Evolutionary conservation across 2,888 invertebrate species (phyloP).

Genomic region (Ischnus inquisitorius): DNA sequence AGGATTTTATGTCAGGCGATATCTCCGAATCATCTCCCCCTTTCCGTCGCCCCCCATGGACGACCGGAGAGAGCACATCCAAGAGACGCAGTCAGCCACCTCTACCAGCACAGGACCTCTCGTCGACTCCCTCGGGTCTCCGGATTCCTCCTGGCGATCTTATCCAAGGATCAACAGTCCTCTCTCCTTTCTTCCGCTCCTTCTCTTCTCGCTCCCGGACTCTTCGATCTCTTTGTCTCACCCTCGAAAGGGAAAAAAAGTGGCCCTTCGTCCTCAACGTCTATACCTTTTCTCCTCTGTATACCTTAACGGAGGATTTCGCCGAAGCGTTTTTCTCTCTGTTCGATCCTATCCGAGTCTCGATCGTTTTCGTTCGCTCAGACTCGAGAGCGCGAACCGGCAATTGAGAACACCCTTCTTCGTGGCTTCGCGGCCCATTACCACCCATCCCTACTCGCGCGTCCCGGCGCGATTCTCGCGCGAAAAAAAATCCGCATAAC

Average conservation of each 20-base stretch:
- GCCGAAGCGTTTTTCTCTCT: conserved; percentile 4
- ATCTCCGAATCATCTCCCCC: conserved; percentile 83
- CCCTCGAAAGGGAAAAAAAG: conserved; percentile 46
- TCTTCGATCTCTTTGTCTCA: conserved; percentile 61
- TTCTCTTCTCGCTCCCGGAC: conserved; percentile 46
- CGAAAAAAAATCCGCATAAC: background rate
- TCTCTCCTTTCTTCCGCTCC: conserved; percentile 56
- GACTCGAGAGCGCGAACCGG: conserved; percentile 20
- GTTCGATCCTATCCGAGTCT: conserved; percentile 14
- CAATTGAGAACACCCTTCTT: conserved; percentile 1
- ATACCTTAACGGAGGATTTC: conserved; percentile 27
- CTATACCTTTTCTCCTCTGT: conserved; percentile 19
- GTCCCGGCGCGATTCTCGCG: no score
- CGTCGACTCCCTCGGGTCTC: conserved; percentile 52
- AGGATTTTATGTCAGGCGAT: conserved; percentile 85
- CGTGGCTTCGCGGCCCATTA: conserved; percentile 14
- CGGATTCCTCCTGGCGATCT: conserved; percentile 79
- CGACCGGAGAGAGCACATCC: conserved; percentile 63
- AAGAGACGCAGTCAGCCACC: conserved; percentile 59
- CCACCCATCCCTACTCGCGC: background rate
- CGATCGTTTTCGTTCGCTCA: conserved; percentile 24
- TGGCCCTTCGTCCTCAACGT: conserved; percentile 47
- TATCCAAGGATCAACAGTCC: conserved; percentile 81
- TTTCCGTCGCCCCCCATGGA: conserved; percentile 70
- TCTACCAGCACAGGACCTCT: conserved; percentile 39